Conservation (phyloP, 2,888 invertebrate species). For the Drosophila peninsularis region DNA sequence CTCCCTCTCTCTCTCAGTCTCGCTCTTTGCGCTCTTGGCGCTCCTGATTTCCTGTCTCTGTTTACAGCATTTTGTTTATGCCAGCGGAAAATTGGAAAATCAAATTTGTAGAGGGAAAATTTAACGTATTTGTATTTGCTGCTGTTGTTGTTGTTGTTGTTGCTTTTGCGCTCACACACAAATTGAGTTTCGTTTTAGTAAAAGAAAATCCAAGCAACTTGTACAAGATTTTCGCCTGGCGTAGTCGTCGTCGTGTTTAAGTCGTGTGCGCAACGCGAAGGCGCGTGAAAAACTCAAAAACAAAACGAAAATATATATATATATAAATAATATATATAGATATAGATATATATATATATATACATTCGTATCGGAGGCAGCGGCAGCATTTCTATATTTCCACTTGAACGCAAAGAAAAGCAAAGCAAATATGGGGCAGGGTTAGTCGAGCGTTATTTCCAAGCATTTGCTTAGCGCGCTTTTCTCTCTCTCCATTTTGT, state of each 20-base stretch:
- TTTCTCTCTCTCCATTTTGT: slow-evolving; percentile 10
- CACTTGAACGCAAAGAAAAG: slow-evolving; percentile 38
- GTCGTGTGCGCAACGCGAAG: slow-evolving; percentile 82
- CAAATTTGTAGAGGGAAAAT: slow-evolving; percentile 56
- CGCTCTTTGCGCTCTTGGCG: slow-evolving; percentile 32
- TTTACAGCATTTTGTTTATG: slow-evolving; percentile 74
- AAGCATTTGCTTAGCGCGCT: slow-evolving; percentile 18
- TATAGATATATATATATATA: slow-evolving; percentile 31
- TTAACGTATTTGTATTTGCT: slow-evolving; percentile 57
- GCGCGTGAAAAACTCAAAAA: slow-evolving; percentile 67
- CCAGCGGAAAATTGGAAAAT: slow-evolving; percentile 38
- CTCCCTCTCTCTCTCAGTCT: slow-evolving; percentile 5
- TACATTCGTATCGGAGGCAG: slow-evolving; percentile 42
- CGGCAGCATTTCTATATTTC: slow-evolving; percentile 59
- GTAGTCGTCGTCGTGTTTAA: slow-evolving; percentile 80
- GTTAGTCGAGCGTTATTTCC: slow-evolving; percentile 81
- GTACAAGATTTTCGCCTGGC: slow-evolving; percentile 58
- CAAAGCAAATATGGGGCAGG: slow-evolving; percentile 84
- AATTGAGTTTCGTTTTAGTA: slow-evolving; percentile 60
- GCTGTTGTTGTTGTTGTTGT: slow-evolving; percentile 44
- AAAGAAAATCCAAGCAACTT: slow-evolving; percentile 70
- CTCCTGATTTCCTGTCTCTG: slow-evolving; percentile 54
- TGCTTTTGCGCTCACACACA: slow-evolving; percentile 59
- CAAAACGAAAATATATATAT: slow-evolving; percentile 25
- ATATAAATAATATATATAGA: slow-evolving; percentile 29